phyloP scores from a whole-genome alignment of 2,888 invertebrate species.

The Cataglyphis altisquamis region DNA sequence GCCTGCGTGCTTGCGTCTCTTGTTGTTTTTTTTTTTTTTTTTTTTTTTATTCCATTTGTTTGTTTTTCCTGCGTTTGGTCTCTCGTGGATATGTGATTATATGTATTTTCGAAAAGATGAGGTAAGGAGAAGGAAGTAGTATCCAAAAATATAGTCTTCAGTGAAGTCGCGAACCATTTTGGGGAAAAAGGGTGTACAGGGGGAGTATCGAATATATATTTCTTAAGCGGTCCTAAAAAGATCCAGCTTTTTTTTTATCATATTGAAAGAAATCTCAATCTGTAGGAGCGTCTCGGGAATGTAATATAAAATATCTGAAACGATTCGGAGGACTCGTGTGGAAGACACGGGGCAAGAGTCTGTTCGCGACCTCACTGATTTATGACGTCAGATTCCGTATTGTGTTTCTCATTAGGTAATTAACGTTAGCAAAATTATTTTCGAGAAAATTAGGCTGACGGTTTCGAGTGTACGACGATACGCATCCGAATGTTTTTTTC shows the following conservation, averaged over 20 bases:
- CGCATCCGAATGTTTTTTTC: slow-evolving; percentile 21
- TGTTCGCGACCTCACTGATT: slow-evolving; percentile 62
- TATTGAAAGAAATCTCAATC: slow-evolving; percentile 47
- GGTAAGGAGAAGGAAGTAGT: slow-evolving; percentile 62
- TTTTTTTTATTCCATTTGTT: background rate
- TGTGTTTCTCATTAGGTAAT: slow-evolving; percentile 47
- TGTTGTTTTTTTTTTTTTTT: background rate
- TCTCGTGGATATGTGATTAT: slow-evolving; percentile 53
- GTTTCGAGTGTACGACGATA: slow-evolving; percentile 40
- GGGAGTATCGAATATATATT: slow-evolving; percentile 6
- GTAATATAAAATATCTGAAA: slow-evolving; percentile 56
- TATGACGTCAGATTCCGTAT: slow-evolving; percentile 49
- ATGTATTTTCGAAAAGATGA: slow-evolving; percentile 38
- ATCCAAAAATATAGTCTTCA: slow-evolving; percentile 71
- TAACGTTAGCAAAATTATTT: slow-evolving; percentile 60
- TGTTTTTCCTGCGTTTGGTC: slow-evolving; percentile 14
- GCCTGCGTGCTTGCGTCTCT: background rate
- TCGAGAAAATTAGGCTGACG: slow-evolving; percentile 69
- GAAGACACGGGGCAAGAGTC: slow-evolving; percentile 64
- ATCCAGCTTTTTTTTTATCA: background rate
- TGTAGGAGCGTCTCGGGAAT: slow-evolving; percentile 42
- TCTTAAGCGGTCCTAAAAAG: slow-evolving; percentile 19
- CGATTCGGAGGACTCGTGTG: slow-evolving; percentile 43
- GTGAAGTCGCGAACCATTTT: slow-evolving; percentile 60
- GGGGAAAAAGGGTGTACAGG: background rate